These are phyloP conservation scores for Phyllotreta striolata DNA, from an alignment of 2,888 invertebrate species.

Conservation along the genomic window DNA sequence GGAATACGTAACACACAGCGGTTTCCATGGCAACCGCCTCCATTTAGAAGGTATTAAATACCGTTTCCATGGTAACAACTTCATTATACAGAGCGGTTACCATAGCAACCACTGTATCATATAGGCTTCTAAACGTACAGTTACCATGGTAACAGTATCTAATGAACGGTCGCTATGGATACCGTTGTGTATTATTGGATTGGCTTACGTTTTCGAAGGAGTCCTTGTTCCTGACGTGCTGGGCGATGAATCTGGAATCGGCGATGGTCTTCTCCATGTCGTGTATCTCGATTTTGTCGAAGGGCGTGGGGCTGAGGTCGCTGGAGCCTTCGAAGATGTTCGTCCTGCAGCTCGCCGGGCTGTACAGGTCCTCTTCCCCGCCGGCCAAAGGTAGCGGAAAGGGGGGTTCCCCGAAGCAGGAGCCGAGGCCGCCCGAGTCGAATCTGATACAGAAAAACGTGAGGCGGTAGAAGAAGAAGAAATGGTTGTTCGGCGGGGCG, in stretches of 20 bases:
- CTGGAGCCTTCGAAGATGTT: conserved; percentile 66
- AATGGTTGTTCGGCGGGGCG: too few species aligned
- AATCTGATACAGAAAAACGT: too few species aligned
- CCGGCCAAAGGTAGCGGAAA: conserved; percentile 76
- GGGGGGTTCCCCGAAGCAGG: conserved; percentile 72
- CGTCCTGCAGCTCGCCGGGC: conserved; percentile 66
- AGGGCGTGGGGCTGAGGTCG: conserved; percentile 79
- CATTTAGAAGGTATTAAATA: too few species aligned
- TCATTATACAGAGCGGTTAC: too few species aligned
- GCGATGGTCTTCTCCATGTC: conserved; percentile 93
- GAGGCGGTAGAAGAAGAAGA: too few species aligned
- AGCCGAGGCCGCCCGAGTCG: conserved; percentile 69
- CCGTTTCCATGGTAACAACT: too few species aligned
- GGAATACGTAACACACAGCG: too few species aligned
- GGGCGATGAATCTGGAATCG: conserved; percentile 92
- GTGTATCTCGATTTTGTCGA: conserved; percentile 81
- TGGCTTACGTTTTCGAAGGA: conserved; percentile 92
- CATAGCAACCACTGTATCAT: too few species aligned
- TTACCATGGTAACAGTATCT: too few species aligned
- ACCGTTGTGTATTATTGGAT: conserved; percentile 28
- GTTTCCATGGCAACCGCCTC: too few species aligned
- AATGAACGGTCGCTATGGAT: too few species aligned
- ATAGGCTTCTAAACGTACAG: too few species aligned
- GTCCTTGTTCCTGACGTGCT: conserved; percentile 94
- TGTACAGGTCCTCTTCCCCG: conserved; percentile 85